A percentile compares a stretch with the other conserved stretches of the same genome.
Conservation (phyloP, 2,888 invertebrate species). For the Stenodema calcarata region DNA sequence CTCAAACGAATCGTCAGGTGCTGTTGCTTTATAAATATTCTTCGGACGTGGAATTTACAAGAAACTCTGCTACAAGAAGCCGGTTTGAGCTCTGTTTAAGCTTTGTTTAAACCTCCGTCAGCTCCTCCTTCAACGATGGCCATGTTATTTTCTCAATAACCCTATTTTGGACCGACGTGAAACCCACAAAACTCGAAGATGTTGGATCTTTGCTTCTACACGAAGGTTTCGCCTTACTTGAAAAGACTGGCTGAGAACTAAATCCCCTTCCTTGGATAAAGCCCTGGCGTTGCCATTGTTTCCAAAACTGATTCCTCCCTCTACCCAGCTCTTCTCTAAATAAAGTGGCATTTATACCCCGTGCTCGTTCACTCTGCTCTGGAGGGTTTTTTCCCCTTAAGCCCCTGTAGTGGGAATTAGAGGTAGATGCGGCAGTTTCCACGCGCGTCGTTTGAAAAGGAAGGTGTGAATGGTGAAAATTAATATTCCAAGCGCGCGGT, state of each 20-base stretch:
- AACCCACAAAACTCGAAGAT: background rate
- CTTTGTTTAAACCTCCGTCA: background rate
- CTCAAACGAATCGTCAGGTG: too few species aligned
- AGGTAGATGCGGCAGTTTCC: background rate
- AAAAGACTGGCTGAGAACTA: background rate
- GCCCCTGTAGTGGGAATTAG: background rate
- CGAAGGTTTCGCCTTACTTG: background rate
- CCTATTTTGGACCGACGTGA: background rate
- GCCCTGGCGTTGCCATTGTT: background rate
- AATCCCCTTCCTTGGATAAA: background rate
- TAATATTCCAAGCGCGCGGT: constrained; percentile 20
- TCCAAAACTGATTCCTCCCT: background rate
- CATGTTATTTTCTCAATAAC: background rate
- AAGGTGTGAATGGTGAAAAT: constrained; percentile 41
- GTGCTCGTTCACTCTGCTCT: background rate
- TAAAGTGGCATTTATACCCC: constrained; percentile 8
- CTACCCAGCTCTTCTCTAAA: background rate
- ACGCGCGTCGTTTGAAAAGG: background rate
- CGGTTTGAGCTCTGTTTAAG: too few species aligned
- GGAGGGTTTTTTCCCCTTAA: background rate
- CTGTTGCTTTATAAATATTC: too few species aligned
- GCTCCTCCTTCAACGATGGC: background rate
- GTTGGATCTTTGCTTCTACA: background rate
- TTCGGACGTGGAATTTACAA: too few species aligned
- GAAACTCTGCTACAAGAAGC: too few species aligned